Percentiles rank a stretch among this genome's conserved stretches.
Conservation (phyloP, 2,888 invertebrate species). For the Eulithis testata region DNA sequence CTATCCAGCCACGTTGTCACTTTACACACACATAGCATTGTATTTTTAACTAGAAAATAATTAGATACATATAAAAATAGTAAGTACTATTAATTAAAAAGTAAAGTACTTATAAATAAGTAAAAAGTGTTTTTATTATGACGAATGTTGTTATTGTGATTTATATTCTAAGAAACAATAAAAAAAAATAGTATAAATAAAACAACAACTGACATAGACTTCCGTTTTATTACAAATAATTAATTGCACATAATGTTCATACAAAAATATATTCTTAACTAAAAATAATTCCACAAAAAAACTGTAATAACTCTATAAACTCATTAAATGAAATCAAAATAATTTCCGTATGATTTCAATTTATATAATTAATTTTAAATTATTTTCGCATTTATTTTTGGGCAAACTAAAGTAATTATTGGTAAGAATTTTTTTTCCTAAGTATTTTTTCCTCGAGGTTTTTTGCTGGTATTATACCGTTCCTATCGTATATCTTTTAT, state of each 20-base stretch:
- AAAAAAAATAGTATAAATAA: slow-evolving; percentile 33
- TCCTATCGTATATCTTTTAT: too few species aligned
- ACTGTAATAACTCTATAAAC: slow-evolving; percentile 57
- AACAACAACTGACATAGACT: slow-evolving; percentile 67
- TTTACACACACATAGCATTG: too few species aligned
- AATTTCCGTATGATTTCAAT: slow-evolving; percentile 11
- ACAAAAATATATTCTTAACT: slow-evolving; percentile 84
- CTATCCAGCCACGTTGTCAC: too few species aligned
- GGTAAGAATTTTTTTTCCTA: too few species aligned
- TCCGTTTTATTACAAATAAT: slow-evolving; percentile 81
- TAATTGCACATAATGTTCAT: slow-evolving; percentile 82
- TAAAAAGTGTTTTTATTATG: too few species aligned
- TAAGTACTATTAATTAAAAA: too few species aligned
- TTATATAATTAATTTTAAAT: slow-evolving; percentile 1
- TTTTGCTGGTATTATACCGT: too few species aligned
- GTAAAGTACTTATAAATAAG: too few species aligned
- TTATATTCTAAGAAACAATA: not conserved
- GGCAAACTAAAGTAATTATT: not conserved
- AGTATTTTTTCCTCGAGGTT: too few species aligned
- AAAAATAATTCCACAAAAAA: slow-evolving; percentile 77
- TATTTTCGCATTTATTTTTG: not conserved
- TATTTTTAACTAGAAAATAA: too few species aligned
- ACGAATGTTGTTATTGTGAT: not conserved
- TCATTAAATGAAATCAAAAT: slow-evolving; percentile 18
- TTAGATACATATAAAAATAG: too few species aligned